Evolutionary conservation across 1,140 invertebrate species (phyloP).

Genomic region (Platyscapa corneri): DNA sequence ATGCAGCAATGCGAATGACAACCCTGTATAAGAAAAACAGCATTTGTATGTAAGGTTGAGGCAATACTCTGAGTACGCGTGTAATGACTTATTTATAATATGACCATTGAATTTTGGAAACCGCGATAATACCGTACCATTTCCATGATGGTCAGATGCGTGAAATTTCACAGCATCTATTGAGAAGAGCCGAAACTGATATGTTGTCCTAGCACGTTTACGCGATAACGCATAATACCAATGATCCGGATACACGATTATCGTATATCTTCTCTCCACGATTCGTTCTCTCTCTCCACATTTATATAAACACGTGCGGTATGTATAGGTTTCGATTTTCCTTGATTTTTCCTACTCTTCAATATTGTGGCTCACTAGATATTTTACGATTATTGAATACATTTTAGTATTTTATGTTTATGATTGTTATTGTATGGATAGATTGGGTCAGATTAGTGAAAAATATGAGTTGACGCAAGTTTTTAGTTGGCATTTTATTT

Average conservation of each 20-base stretch:
- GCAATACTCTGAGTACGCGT: not conserved
- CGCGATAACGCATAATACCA: constrained; percentile 26
- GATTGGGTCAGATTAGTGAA: too few relatives aligned
- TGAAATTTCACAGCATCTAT: not conserved
- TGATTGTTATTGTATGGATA: too few relatives aligned
- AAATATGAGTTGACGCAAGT: too few relatives aligned
- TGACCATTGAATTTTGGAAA: constrained; percentile 2
- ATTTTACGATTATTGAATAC: too few relatives aligned
- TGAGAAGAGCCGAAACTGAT: not conserved
- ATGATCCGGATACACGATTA: constrained; percentile 15
- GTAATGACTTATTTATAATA: not conserved
- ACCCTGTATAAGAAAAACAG: not conserved
- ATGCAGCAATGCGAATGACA: not conserved
- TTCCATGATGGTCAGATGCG: not conserved
- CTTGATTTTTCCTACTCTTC: not conserved
- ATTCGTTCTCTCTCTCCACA: not conserved
- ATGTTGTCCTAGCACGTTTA: not conserved
- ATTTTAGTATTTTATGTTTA: too few relatives aligned
- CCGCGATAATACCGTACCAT: constrained; percentile 9
- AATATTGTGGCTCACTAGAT: too few relatives aligned
- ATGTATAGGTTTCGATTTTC: not conserved
- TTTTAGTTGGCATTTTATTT: too few relatives aligned
- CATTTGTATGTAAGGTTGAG: constrained; percentile 26
- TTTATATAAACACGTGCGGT: not conserved
- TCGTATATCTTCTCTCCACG: not conserved